phyloP scores from a whole-genome alignment of 2,888 invertebrate species.

The Agriopis leucophaearia region DNA sequence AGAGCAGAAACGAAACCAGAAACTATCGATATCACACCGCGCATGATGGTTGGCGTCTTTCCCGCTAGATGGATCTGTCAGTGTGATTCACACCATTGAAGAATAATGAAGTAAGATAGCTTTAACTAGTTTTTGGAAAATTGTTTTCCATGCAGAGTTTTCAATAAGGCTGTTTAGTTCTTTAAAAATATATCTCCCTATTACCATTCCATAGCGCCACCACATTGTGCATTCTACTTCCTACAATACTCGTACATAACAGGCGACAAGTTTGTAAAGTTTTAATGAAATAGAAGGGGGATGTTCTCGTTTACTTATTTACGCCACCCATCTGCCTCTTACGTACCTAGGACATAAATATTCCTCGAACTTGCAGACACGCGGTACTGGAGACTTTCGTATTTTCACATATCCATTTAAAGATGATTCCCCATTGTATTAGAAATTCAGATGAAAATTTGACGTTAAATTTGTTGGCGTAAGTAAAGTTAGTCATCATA shows the following conservation, averaged over 20 bases:
- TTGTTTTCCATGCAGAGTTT: too few relatives aligned
- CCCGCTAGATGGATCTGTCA: too few relatives aligned
- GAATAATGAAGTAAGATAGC: too few relatives aligned
- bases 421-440: conserved; percentile 17
- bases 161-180: too few relatives aligned
- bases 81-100: too few relatives aligned
- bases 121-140: too few relatives aligned
- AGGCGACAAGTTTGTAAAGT: conserved; percentile 37
- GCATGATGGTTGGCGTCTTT: too few relatives aligned
- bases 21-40: too few relatives aligned
- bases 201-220: conserved; percentile 17
- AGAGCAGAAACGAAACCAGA: too few relatives aligned
- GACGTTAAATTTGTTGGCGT: background rate
- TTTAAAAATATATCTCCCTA: too few relatives aligned
- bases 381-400: conserved; percentile 35
- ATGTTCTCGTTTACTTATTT: conserved; percentile 38
- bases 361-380: conserved; percentile 32
- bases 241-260: conserved; percentile 32
- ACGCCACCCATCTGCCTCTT: conserved; percentile 34
- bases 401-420: conserved; percentile 38
- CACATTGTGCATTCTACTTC: conserved; percentile 24
- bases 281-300: conserved; percentile 40
- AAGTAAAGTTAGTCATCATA: too few relatives aligned
- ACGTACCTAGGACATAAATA: conserved; percentile 40
- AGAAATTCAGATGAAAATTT: background rate